A percentile compares a stretch with the other conserved stretches of the same genome.
Evolutionary conservation across 2,888 invertebrate genomes (phyloP).

Genomic region (Chorisops tibialis): DNA sequence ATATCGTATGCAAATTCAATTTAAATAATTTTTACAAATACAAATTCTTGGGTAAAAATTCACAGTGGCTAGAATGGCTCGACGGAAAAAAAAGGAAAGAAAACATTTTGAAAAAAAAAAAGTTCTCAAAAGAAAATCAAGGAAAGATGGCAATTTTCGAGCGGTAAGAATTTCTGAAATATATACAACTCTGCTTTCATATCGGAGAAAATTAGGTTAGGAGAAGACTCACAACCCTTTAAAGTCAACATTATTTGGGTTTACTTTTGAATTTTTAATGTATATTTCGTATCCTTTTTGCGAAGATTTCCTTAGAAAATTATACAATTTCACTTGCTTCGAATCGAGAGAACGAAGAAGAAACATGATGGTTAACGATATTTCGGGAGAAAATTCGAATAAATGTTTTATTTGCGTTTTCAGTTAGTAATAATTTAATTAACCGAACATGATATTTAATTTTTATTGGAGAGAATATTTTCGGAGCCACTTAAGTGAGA

Average conservation of each 20-base stretch:
- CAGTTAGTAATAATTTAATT: constrained; percentile 19
- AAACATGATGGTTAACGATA: constrained; percentile 2
- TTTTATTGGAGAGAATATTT: background rate
- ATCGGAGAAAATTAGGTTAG: background rate
- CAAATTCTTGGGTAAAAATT: background rate
- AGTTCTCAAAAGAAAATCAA: no score
- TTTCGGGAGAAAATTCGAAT: constrained; percentile 10
- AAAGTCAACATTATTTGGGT: constrained; percentile 16
- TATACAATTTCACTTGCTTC: no score
- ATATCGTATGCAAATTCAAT: no score
- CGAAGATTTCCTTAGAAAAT: no score
- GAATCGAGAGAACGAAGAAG: no score
- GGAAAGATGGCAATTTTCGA: no score
- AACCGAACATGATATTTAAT: constrained; percentile 15
- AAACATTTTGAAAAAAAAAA: no score
- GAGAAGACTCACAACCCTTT: constrained; percentile 9
- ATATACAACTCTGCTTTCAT: constrained; percentile 16
- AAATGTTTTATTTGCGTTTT: constrained; percentile 17
- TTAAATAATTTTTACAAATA: no score
- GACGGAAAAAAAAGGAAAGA: no score
- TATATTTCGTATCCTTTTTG: background rate
- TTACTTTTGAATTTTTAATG: constrained; percentile 24
- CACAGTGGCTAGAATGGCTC: no score
- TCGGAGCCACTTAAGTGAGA: no score
- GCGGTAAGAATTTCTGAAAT: background rate